Evolutionary conservation across 2,888 invertebrate species (phyloP), one percentile per base, ranked within the genome.

Genomic region (Caenorhabditis sp.): DNA sequence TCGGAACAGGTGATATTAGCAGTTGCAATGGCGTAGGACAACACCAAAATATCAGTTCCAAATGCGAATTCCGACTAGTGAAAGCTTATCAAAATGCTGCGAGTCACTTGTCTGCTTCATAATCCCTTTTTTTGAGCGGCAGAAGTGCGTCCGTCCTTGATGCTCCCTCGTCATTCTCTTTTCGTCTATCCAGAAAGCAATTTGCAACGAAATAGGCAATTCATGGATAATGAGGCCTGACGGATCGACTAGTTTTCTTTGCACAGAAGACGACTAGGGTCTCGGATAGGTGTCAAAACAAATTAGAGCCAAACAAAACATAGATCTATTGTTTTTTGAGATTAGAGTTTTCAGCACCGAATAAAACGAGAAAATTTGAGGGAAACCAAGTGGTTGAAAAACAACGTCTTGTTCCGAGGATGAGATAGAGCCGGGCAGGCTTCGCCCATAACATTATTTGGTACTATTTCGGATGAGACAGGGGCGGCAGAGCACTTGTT

Each of bases 311-410:
- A 50, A 58, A 68, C 50, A 68, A 50, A 68, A 68, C 68, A 68
- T 58, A 43, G 58, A 52, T 52, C 58, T 68, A 52, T 68, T 66
- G 65, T 66, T 58, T 66, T 58, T 58, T 68, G 58, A 58, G 58
- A 68, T 66, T 27, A 41, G 41, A 68, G 68, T 68, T 68, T 68
- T 68, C 43, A 35, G 58, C 50, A 52, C 50, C 68, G 68, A 68
- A 58, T 68, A 50, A 68, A 58, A 58, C 41, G 66, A 9, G 46
- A 56, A 50, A 66, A 66, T 56, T 66, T 66, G 66, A 27, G 39
- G 66, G 56, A 66, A 66, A 48, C 66, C 56, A 66, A 66, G 66
- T 66, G 56, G 56, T 39, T 66, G 66, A 50, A 66, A 56, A 66
- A 66, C 66, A 56, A 66, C 46, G 66, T 50, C 39, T 66, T 56